A percentile compares a stretch with the other conserved stretches of the same genome.
phyloP scores from a whole-genome alignment of 2,888 invertebrate species.

The Neoscelio sp. region DNA sequence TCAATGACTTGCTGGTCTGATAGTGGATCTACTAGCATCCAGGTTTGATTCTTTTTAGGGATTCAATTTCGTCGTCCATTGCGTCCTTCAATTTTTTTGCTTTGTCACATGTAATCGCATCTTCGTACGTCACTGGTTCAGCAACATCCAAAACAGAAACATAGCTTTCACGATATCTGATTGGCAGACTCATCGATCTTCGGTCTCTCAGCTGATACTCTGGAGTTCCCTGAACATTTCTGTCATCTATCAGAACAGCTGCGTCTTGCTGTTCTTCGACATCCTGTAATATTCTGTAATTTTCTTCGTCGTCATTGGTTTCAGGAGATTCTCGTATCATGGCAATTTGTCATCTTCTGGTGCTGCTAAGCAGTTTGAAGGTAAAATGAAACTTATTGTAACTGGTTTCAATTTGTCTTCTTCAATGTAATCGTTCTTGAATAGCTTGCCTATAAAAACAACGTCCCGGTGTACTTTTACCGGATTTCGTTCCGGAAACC shows the following conservation, averaged over 20 bases:
- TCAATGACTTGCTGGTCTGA: slow-evolving; percentile 3
- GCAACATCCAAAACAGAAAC: background rate
- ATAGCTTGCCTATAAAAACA: background rate
- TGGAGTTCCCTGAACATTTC: no score
- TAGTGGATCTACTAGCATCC: slow-evolving; percentile 14
- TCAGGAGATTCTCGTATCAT: no score
- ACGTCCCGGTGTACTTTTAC: slow-evolving; percentile 2
- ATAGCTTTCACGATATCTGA: background rate
- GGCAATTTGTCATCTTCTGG: no score
- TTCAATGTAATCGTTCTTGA: background rate
- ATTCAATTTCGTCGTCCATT: slow-evolving; percentile 38
- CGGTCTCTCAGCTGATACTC: slow-evolving; percentile 1
- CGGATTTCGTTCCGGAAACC: slow-evolving; percentile 31
- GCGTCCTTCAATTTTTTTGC: slow-evolving; percentile 7
- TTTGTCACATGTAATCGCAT: slow-evolving; percentile 1
- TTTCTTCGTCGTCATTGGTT: no score
- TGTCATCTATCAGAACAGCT: no score
- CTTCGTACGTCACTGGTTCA: slow-evolving; percentile 20
- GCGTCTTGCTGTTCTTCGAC: no score
- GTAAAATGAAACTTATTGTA: no score
- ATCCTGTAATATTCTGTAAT: no score
- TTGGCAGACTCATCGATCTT: background rate
- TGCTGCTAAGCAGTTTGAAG: no score
- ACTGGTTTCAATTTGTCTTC: background rate
- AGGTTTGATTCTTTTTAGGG: slow-evolving; percentile 39